Conservation (phyloP, 2,113 vertebrate genomes). For the Ammodramus savannarum region DNA sequence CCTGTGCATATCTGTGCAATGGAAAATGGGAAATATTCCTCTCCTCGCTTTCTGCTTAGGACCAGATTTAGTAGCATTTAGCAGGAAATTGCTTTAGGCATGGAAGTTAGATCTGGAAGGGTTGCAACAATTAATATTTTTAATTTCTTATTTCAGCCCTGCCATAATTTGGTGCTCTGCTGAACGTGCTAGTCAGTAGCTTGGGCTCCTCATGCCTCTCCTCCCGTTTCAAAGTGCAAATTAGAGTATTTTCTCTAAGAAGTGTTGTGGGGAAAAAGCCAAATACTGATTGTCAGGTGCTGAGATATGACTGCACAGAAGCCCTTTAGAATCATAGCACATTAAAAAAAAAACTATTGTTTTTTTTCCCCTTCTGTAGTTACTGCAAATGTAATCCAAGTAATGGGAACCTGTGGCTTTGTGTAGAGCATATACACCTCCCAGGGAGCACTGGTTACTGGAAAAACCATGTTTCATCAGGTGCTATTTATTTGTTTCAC, state of each 20-base stretch:
- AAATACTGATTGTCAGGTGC: not conserved
- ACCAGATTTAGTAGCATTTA: not conserved
- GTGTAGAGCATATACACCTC: not conserved
- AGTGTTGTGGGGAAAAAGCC: not conserved
- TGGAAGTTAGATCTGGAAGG: not conserved
- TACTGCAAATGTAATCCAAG: not conserved
- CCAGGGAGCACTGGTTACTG: not conserved
- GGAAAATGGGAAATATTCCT: not conserved
- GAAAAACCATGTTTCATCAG: not conserved
- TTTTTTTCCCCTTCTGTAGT: not conserved
- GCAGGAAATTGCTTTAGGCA: not conserved
- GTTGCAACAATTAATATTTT: not conserved
- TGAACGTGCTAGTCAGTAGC: not conserved
- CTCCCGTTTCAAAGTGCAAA: not conserved
- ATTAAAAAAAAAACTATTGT: accelerated
- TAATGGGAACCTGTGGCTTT: not conserved
- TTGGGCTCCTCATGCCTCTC: not conserved
- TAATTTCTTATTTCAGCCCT: not conserved
- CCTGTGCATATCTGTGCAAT: accelerated
- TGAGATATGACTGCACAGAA: not conserved
- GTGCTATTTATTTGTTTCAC: not conserved
- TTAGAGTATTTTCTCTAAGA: not conserved
- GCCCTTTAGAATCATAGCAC: not conserved
- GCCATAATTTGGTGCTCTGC: not conserved
- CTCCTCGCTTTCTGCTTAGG: not conserved